A percentile compares a stretch with the other conserved stretches of the same genome.
phyloP scores from a whole-genome alignment of 2,113 vertebrate species.

The Pao palembangensis region DNA sequence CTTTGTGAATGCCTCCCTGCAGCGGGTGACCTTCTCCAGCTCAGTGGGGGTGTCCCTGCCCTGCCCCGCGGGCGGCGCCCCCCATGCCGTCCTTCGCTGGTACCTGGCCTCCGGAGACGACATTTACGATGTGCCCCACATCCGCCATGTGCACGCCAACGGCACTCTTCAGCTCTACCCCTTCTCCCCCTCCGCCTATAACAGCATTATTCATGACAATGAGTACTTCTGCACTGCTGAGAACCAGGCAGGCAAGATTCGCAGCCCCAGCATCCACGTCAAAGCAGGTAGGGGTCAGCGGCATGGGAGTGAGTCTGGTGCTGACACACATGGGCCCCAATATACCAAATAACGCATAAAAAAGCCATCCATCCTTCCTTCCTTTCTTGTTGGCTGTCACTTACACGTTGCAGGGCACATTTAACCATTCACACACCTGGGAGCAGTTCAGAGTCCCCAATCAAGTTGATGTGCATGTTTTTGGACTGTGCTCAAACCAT shows the following conservation, averaged over 20 bases:
- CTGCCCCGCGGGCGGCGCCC: constrained; percentile 96
- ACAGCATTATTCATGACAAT: constrained; percentile 99
- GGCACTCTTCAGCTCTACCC: constrained; percentile 98
- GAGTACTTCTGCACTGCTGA: constrained; percentile 99
- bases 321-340: too few relatives aligned
- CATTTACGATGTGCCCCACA: constrained; percentile 99
- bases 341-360: too few relatives aligned
- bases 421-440: too few relatives aligned
- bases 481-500: too few relatives aligned
- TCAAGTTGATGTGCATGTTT: too few relatives aligned
- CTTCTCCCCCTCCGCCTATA: constrained; percentile 98
- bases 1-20: constrained; percentile 98
- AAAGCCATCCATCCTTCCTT: too few relatives aligned
- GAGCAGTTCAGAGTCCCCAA: too few relatives aligned
- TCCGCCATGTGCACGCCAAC: constrained; percentile 97
- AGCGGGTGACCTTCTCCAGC: constrained; percentile 99
- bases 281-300: constrained; percentile 88
- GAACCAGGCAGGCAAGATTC: constrained; percentile 96
- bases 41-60: constrained; percentile 93
- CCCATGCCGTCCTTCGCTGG: constrained; percentile 95
- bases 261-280: constrained; percentile 94
- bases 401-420: too few relatives aligned
- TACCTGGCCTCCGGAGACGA: constrained; percentile 98
- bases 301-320: neutral
- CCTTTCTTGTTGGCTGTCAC: too few relatives aligned